Conservation (phyloP, 92 coral and sea anemone species). For the Phenganax stokvisi region DNA sequence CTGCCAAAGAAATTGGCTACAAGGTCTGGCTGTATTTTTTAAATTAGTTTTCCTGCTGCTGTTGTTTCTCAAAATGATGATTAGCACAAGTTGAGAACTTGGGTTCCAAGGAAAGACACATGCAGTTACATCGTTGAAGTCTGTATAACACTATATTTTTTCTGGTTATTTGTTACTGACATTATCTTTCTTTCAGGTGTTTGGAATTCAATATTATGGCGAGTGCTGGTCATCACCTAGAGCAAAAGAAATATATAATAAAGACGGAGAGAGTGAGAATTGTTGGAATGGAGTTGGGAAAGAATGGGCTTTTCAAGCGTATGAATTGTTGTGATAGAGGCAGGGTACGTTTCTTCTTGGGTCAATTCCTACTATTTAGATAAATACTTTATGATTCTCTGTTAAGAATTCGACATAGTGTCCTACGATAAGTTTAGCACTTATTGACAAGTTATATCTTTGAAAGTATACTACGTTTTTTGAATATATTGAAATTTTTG, state of each 20-base stretch:
- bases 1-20: constrained; percentile 50
- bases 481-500: too few species aligned
- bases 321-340: constrained; percentile 46
- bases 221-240: constrained; percentile 63
- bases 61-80: too few species aligned
- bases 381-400: too few species aligned
- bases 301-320: constrained; percentile 49
- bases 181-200: constrained; percentile 36
- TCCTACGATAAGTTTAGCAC: too few species aligned
- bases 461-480: too few species aligned
- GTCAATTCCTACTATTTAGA: background rate
- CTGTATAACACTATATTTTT: background rate
- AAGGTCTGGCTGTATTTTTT: constrained; percentile 17
- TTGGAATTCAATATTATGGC: constrained; percentile 61
- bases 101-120: too few species aligned
- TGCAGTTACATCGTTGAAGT: too few species aligned
- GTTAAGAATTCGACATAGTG: too few species aligned
- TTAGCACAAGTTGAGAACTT: background rate
- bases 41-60: background rate
- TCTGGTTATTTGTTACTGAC: too few species aligned
- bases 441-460: too few species aligned
- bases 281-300: constrained; percentile 69
- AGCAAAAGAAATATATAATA: constrained; percentile 32
- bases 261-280: constrained; percentile 34
- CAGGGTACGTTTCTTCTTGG: background rate